Evolutionary conservation across 2,113 vertebrate genomes (phyloP), one percentile per base, ranked within the genome.

Genomic region (Oreochromis spilurus): DNA sequence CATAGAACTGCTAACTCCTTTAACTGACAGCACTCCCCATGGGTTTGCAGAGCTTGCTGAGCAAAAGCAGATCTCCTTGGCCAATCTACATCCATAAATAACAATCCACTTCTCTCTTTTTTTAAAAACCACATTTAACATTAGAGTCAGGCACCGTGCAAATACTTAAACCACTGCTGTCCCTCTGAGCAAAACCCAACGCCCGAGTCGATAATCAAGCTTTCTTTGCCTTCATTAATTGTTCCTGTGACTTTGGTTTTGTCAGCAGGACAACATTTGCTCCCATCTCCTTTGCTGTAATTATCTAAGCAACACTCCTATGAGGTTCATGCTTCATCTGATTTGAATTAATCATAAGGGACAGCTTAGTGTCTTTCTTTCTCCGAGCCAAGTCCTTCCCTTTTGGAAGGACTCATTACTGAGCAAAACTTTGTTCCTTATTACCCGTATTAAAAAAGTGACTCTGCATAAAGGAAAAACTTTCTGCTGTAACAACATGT

Each of bases 331-430:
- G 90, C 86, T 90, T 87, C 92, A 82, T 89, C 82, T 92, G 65
- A 54, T 90, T 84, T 91, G 82, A 91, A 90, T 92, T 84, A 92
- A 93, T 92, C 89, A 88, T 31, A 77, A 65, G 43, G 83, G 91
- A 86, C 82, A 87, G 89, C 75, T 88, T 81, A 84, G 82, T 45
- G 85, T 86, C 88, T 78, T 82, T 81, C 38, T 91, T 48, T 88
- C 75, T 92, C 31, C 16, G 34, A 75, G 87, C 85, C 84, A 86
- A 93, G 81, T 86, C 78, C 72, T 90, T 79, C 78, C 31, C 52
- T 62, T 57, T 65, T 83, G 38, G 86, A 92, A 89, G 72, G 83
- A 90, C 83, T 91, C 67, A 80, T 89, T 88, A 86, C 58, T 24
- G 79, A 78, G 55, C 65, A 55, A 67, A 91, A 85, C 81, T 81